phyloP scores from a whole-genome alignment of 2,113 vertebrate genomes.

The Marcusenius ussheri region DNA sequence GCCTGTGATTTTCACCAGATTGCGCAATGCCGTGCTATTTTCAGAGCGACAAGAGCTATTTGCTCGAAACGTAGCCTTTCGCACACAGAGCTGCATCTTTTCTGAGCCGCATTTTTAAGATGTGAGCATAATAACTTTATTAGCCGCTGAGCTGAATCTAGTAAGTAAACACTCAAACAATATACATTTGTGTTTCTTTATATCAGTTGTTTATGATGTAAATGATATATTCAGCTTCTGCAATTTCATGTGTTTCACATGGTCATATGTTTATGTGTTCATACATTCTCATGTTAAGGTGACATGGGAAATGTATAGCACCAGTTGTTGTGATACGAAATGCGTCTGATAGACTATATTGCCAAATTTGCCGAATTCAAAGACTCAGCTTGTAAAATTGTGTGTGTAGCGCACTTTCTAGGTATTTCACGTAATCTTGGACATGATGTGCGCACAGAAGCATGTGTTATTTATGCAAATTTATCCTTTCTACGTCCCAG shows the following conservation, averaged over 20 bases:
- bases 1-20: slow-evolving; percentile 68
- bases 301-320: not conserved
- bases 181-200: not conserved
- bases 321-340: not conserved
- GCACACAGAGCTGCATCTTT: not conserved
- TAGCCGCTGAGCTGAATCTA: not conserved
- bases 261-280: not conserved
- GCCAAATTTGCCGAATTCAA: slow-evolving; percentile 49
- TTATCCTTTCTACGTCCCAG: slow-evolving; percentile 50
- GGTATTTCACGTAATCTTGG: slow-evolving; percentile 41
- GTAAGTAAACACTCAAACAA: not conserved
- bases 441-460: slow-evolving; percentile 31
- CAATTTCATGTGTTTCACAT: not conserved
- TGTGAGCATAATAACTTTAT: not conserved
- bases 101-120: not conserved
- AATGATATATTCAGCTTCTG: not conserved
- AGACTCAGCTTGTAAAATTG: slow-evolving; percentile 60
- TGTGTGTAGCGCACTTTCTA: slow-evolving; percentile 52
- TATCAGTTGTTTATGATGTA: not conserved
- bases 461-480: slow-evolving; percentile 30
- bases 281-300: not conserved
- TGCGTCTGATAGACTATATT: not conserved
- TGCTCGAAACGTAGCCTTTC: slow-evolving; percentile 14
- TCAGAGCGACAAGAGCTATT: slow-evolving; percentile 29
- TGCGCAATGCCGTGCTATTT: slow-evolving; percentile 64